Evolutionary conservation across 2,113 vertebrate genomes (phyloP).

Genomic region (Vidua chalybeata): DNA sequence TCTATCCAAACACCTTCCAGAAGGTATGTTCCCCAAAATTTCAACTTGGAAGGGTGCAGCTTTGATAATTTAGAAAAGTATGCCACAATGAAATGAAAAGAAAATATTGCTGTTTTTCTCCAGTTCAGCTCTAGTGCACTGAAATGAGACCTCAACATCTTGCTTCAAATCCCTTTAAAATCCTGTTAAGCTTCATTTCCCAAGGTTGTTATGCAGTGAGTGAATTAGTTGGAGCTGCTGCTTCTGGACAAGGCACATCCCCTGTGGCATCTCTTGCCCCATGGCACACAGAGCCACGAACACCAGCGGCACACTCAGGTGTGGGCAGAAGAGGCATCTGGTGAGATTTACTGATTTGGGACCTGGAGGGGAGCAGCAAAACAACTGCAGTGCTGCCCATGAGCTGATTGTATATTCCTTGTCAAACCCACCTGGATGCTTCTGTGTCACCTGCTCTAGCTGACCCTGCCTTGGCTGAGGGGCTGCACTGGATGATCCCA

Average conservation of each 20-base stretch:
- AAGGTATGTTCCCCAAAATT: not conserved
- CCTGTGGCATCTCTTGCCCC: fast-evolving
- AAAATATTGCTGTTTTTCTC: not conserved
- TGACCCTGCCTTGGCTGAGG: not conserved
- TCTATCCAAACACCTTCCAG: not conserved
- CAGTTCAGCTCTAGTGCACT: not conserved
- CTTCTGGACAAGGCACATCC: fast-evolving
- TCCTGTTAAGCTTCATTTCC: not conserved
- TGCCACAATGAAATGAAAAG: not conserved
- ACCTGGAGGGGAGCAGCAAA: not conserved
- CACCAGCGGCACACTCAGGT: fast-evolving
- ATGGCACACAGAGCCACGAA: fast-evolving
- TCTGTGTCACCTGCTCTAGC: not conserved
- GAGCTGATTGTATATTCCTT: fast-evolving
- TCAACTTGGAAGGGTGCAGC: not conserved
- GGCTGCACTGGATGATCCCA: not conserved
- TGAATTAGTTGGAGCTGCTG: fast-evolving
- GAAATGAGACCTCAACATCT: not conserved
- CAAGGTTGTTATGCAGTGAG: fast-evolving
- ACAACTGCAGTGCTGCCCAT: not conserved
- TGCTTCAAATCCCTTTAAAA: not conserved
- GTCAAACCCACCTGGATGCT: not conserved
- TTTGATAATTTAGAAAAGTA: not conserved
- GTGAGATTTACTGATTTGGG: not conserved
- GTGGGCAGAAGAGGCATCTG: not conserved